A percentile compares a stretch with the other conserved stretches of the same genome.
Conservation (phyloP, 1,140 invertebrate genomes). For the Sitophilus oryzae region DNA sequence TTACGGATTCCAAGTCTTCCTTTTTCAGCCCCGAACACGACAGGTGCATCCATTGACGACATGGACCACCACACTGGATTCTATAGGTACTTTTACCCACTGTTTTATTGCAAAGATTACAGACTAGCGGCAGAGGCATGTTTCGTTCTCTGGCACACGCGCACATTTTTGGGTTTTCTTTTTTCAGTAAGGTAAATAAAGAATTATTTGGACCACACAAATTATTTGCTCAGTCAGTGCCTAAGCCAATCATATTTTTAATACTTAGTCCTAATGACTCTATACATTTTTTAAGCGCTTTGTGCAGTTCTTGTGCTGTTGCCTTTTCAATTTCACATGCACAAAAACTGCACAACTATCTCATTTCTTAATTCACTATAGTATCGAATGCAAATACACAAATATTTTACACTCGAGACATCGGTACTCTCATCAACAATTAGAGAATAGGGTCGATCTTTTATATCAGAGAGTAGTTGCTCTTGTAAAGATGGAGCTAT, state of each 20-base stretch:
- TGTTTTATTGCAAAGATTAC: no score
- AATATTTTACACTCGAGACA: not conserved
- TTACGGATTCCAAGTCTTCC: no score
- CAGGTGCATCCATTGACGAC: no score
- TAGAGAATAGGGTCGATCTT: not conserved
- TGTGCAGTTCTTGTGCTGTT: not conserved
- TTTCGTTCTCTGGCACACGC: no score
- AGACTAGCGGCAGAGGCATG: no score
- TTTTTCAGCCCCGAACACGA: no score
- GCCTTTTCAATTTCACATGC: not conserved
- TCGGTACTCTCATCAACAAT: conserved; percentile 8
- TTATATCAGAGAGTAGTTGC: not conserved
- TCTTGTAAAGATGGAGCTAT: not conserved
- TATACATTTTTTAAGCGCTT: not conserved
- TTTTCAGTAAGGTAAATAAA: not conserved
- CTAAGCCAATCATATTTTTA: conserved; percentile 1
- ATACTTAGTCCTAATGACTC: not conserved
- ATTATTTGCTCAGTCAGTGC: not conserved
- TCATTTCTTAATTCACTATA: not conserved
- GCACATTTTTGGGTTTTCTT: conserved; percentile 1
- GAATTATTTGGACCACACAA: conserved; percentile 1
- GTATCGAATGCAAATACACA: conserved; percentile 3
- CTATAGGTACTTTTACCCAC: no score
- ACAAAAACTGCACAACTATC: not conserved
- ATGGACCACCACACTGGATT: no score